phyloP scores from a whole-genome alignment of 2,888 invertebrate species.

The Parnassius orleans region DNA sequence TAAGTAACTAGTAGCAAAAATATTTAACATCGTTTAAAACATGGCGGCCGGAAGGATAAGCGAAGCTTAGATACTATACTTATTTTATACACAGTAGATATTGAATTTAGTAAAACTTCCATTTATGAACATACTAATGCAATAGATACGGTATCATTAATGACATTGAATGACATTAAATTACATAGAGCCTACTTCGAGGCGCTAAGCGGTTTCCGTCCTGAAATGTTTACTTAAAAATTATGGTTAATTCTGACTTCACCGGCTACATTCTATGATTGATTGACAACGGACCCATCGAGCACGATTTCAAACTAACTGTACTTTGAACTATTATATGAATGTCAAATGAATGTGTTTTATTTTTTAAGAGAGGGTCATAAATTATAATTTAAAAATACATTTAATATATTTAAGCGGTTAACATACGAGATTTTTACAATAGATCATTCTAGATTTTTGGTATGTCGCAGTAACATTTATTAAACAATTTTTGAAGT shows the following conservation, averaged over 20 bases:
- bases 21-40: too few relatives aligned
- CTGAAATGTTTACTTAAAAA: conserved; percentile 51
- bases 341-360: not conserved
- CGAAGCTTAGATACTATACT: too few relatives aligned
- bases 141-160: conserved; percentile 4
- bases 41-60: too few relatives aligned
- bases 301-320: conserved; percentile 18
- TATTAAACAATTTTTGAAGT: too few relatives aligned
- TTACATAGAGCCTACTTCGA: conserved; percentile 3
- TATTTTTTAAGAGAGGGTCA: not conserved
- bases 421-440: too few relatives aligned
- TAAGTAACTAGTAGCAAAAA: too few relatives aligned
- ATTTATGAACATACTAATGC: too few relatives aligned
- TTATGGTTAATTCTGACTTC: conserved; percentile 55
- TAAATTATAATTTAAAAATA: not conserved
- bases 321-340: conserved; percentile 8
- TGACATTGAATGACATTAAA: not conserved
- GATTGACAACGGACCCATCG: conserved; percentile 31
- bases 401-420: not conserved
- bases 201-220: conserved; percentile 58
- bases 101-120: too few relatives aligned
- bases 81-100: too few relatives aligned
- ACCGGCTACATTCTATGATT: conserved; percentile 40
- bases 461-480: too few relatives aligned
- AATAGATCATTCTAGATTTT: too few relatives aligned